Conservation (phyloP, 2,888 invertebrate species). For the Coenonympha glycerion region DNA sequence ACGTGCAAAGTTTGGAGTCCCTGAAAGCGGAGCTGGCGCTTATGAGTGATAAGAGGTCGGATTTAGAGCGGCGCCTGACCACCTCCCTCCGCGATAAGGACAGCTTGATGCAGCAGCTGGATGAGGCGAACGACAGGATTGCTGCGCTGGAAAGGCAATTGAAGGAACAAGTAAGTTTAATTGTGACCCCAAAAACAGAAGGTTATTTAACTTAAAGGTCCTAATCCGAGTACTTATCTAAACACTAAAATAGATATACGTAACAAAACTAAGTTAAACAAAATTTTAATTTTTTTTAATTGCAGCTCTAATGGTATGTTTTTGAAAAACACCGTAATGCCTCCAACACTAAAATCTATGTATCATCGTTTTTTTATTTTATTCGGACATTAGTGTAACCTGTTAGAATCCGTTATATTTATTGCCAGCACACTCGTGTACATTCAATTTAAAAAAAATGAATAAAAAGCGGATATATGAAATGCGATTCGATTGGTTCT, state of each 20-base stretch:
- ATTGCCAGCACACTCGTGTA: background rate
- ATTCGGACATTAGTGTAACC: background rate
- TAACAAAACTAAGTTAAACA: no score
- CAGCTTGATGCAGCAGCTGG: conserved; percentile 84
- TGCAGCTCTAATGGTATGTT: background rate
- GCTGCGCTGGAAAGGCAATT: conserved; percentile 88
- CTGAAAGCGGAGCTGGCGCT: conserved; percentile 91
- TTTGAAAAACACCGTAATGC: background rate
- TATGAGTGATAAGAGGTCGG: conserved; percentile 87
- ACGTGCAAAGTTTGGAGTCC: conserved; percentile 90
- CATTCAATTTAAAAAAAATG: background rate
- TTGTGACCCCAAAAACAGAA: no score
- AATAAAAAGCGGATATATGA: background rate
- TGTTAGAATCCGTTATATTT: conserved; percentile 6
- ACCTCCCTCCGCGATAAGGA: conserved; percentile 87
- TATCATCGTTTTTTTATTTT: background rate
- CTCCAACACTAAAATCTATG: background rate
- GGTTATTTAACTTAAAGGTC: no score
- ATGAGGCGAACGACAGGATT: conserved; percentile 93
- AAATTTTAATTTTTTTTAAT: no score
- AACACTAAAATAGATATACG: no score
- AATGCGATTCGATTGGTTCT: background rate
- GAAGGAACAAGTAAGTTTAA: conserved; percentile 81
- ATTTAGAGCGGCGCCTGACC: conserved; percentile 88
- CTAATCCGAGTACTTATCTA: no score